These are phyloP conservation scores for Nymphalis c-album DNA, from an alignment of 2,888 invertebrate genomes.

Conservation along the genomic window DNA sequence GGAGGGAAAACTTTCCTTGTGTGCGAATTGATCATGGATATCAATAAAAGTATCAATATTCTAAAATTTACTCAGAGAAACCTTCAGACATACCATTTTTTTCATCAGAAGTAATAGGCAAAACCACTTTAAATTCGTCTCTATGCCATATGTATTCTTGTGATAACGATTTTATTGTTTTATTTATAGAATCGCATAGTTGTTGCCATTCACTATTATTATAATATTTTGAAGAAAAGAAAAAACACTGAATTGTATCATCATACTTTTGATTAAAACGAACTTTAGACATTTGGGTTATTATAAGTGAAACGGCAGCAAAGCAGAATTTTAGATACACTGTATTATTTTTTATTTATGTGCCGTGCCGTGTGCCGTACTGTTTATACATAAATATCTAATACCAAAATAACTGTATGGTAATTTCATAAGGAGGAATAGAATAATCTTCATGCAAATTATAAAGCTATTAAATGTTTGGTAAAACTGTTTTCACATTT, in stretches of 20 bases:
- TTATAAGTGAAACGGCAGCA: background rate
- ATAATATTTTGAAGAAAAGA: conserved; percentile 83
- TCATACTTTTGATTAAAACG: conserved; percentile 64
- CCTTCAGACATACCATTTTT: conserved; percentile 46
- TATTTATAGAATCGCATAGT: conserved; percentile 56
- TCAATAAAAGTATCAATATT: no score
- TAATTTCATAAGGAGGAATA: no score
- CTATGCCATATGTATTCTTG: conserved; percentile 68
- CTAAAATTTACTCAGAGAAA: background rate
- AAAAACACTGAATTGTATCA: conserved; percentile 88
- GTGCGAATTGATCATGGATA: no score
- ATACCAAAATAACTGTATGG: no score
- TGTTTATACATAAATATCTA: no score
- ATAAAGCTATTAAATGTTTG: background rate
- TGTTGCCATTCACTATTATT: conserved; percentile 56
- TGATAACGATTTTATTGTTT: conserved; percentile 73
- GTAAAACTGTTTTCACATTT: background rate
- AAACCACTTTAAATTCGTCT: conserved; percentile 61
- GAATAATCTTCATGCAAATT: no score
- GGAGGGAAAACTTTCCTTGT: no score
- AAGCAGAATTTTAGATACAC: no score
- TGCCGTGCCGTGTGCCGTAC: no score
- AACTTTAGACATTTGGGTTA: conserved; percentile 17
- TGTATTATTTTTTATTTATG: no score
- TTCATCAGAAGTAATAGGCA: conserved; percentile 46